These are phyloP conservation scores for Mus musculus DNA, from an alignment of 2,113 vertebrate genomes.

Conservation along the genomic window GRCm39 chr12:29614001-29614500, in stretches of 20 bases:
- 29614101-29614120: neutral
- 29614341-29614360: neutral
- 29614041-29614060: neutral
- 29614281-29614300: too few species aligned
- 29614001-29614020: fast-evolving
- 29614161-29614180: neutral
- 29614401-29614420: too few species aligned
- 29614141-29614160: neutral
- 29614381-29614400: too few species aligned
- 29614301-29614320: neutral
- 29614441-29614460: neutral
- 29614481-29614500: neutral
- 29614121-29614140: neutral
- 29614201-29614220: neutral
- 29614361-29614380: neutral
- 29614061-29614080: neutral
- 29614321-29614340: neutral
- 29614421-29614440: fast-evolving
- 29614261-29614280: neutral
- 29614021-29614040: fast-evolving
- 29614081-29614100: neutral
- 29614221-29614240: neutral
- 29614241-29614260: neutral
- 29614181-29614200: fast-evolving
- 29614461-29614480: too few species aligned